Base-by-base conservation (phyloP, 2,797 vertebrate genomes). In the Heterohyrax brucei region DNA sequence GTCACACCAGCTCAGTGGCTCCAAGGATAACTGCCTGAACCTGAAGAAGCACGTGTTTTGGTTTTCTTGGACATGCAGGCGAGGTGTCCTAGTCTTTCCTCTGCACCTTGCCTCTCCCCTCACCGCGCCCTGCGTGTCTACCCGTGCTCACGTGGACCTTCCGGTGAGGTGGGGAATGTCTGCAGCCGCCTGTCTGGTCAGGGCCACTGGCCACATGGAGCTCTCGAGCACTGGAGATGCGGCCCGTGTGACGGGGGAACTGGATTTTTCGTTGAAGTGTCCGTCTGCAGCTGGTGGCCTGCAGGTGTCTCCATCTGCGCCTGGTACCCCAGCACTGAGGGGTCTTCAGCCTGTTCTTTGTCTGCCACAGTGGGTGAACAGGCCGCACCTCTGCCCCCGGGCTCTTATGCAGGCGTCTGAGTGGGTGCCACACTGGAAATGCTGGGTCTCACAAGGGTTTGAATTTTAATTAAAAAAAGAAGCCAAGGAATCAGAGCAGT, bases 71-170 rank as follows among this genome's bases (percentile, higher is more conserved):
- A 39, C 1, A 0, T 28, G 1, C 26, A 12, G 10, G 1, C 1
- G 10, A 18, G 44, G 22, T 0, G 39, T 50, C 1, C 0, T 4
- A 0, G 1, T 3, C 3, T n/a, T 14, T 53, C 1, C 53, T 33
- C 14, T 5, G 22, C 26, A 12, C 28, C 5, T 9, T 44, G 16
- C 62, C 8, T 44, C 21, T 2, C 6, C 7, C 1, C 44, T 19
- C 33, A 3, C 5, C 3, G 50, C 0, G 24, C 44, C n/a, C 46
- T 24, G 8, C 2, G 1, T 3, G 5, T 13, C 50, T 7, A 10
- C 22, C 62, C 10, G 1, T 7, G 33, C 5, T 13, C 2, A 2
- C 3, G 0, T 12, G 64, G 66, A 24, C 0, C 3, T 16, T 21
- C 9, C 1, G 5, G 4, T 10, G 64, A n/a, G 22, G 50, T 8